Evolutionary conservation across 2,113 vertebrate species (phyloP), one percentile per base, ranked within the genome.

Genomic region (Machaerirhynchus nigripectus): DNA sequence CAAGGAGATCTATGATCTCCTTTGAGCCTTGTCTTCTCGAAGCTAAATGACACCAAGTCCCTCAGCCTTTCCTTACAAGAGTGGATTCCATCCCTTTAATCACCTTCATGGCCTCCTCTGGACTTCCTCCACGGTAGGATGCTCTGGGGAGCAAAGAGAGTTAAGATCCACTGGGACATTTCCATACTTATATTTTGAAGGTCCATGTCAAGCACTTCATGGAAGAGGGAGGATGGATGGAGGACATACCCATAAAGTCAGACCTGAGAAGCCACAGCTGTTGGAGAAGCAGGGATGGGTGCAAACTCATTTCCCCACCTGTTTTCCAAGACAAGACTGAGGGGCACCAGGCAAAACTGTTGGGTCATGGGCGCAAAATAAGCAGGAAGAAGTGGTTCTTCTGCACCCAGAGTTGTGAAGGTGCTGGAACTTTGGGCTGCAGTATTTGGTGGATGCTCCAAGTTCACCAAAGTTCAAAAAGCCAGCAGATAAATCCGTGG

Each of bases 361-460:
- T 56, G 46, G 27, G 27, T 60, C 2, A 3, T 3, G 16, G 10
- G 8, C 44, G 21, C 4, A 76, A 75, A 84, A 39, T 10, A 35
- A 64, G 59, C 2, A 86, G n/a, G 26, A 77, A 47, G 8, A 42
- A 31, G 7, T 13, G 5, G 1, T 56, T 82, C 17, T 65, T 80
- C 17, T 19, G 4, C 42, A 26, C 10, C 3, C 0, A 2, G 5
- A 5, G 7, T 3, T 44, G 35, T 30, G 40, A 70, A 55, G 24
- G 2, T n/a, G 9, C 9, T 35, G 9, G 33, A 82, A 42, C 49
- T 40, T 26, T 52, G 56, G 57, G 22, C 49, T 83, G 31, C 31
- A 53, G 31, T 8, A 30, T n/a, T n/a, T 76, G 61, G 15, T 82
- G 84, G 52, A 55, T 84, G 27, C 11, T 75, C n/a, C 3, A 74